Evolutionary conservation across 2,888 invertebrate species (phyloP), one percentile per base, ranked within the genome.

Genomic region (Patella caerulea): DNA sequence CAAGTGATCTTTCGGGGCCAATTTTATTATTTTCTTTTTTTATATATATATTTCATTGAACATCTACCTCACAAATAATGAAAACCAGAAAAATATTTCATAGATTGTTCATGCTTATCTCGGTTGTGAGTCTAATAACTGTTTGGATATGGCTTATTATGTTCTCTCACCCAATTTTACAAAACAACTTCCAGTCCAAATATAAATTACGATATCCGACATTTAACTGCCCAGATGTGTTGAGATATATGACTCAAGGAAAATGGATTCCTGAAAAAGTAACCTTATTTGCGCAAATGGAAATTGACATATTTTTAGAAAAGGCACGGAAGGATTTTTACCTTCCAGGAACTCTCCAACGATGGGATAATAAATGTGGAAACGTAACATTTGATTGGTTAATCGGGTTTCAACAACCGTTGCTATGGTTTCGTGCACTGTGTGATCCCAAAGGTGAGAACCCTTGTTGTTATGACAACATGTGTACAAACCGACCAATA

Each of bases 341-440:
- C n/a, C 52, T 72, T 24, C 72, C 72, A 1, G 54, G 53, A 72
- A 72, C 72, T 14, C n/a, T 72, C 5, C 53, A 72, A 72, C 72
- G 74, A 56, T 45, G 12, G 54, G 74, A 74, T 55, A 56, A n/a
- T 12, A 19, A n/a, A 24, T 74, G 74, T 74, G 74, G 74, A 34
- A 74, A 74, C 74, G 74, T 74, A 3, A 74, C 74, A 17, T 55
- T 74, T 72, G 72, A 72, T 45, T 54, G 53, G 72, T 19, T 72
- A n/a, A 14, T 14, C 24, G 52, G 53, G 52, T 52, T 24, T n/a
- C 52, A 72, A 54, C 34, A 24, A 4, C 54, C 72, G 7, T 72
- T 72, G 12, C 54, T 45, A 7, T 74, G 56, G 74, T 54, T 74
- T 15, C 19, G 74, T 17, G 74, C 74, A 15, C 59, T 74, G 19